These are phyloP conservation scores for Passer montanus DNA, from an alignment of 2,113 vertebrate genomes.

Conservation along the genomic window DNA sequence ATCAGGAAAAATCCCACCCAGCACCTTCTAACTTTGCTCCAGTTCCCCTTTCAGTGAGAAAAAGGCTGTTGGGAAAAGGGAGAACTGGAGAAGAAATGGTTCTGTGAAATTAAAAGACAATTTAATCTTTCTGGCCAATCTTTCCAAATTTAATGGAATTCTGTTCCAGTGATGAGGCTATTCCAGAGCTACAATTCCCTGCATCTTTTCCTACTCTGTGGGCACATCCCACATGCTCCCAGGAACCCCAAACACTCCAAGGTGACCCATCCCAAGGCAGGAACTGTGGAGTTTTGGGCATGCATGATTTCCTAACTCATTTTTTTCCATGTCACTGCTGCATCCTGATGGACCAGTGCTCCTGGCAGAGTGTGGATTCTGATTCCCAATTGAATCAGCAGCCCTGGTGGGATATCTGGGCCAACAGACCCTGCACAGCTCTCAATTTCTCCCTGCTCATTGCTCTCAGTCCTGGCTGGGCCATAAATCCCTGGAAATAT, in stretches of 20 bases:
- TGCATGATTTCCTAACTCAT: not conserved
- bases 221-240: fast-evolving
- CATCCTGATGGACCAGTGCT: fast-evolving
- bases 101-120: not conserved
- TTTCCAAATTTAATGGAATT: not conserved
- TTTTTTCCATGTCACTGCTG: not conserved
- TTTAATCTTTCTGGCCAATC: not conserved
- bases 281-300: not conserved
- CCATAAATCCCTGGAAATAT: not conserved
- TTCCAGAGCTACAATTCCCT: not conserved
- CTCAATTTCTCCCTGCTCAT: not conserved
- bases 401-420: not conserved
- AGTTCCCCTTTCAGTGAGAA: fast-evolving
- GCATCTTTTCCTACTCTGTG: not conserved
- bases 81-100: not conserved
- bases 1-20: not conserved
- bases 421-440: not conserved
- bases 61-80: not conserved
- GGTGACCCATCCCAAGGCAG: not conserved
- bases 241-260: not conserved
- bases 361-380: not conserved
- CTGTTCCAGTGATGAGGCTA: not conserved
- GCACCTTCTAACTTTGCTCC: not conserved
- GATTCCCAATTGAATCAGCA: not conserved
- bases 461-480: not conserved